phyloP scores from a whole-genome alignment of 2,797 vertebrate genomes.

The Morus bassanus region DNA sequence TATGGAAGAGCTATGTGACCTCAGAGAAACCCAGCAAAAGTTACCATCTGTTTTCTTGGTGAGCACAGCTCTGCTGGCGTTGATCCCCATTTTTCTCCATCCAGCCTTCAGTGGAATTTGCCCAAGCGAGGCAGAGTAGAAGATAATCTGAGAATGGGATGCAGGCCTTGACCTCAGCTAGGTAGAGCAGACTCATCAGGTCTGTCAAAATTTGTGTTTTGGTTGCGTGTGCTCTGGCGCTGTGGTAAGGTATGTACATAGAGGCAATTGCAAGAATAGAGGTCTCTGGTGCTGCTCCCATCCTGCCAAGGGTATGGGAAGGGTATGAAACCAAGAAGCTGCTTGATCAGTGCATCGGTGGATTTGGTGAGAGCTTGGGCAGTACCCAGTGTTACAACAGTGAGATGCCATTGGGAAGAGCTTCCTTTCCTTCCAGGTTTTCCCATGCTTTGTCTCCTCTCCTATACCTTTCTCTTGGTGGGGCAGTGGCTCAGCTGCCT shows the following conservation, averaged over 20 bases:
- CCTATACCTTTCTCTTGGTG: neutral
- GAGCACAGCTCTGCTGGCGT: neutral
- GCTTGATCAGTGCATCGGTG: neutral
- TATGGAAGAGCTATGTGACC: neutral
- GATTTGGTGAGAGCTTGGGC: neutral
- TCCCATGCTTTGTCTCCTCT: neutral
- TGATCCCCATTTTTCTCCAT: neutral
- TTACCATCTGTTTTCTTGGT: neutral
- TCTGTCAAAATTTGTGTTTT: neutral
- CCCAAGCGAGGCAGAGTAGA: neutral
- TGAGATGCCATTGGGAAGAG: neutral
- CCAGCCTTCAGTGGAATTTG: neutral
- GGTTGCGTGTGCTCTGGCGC: neutral
- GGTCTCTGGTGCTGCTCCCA: neutral
- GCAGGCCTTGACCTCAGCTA: neutral
- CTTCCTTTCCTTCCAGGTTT: neutral
- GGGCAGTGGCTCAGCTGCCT: neutral
- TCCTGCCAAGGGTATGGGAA: neutral
- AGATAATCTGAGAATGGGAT: neutral
- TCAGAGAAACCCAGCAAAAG: neutral
- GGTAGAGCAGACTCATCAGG: neutral
- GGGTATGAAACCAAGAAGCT: neutral
- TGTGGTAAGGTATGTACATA: rapidly evolving
- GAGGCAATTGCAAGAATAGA: neutral
- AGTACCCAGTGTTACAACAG: neutral